Evolutionary conservation across 2,797 vertebrate genomes (phyloP), one percentile per base, ranked within the genome.

Genomic region (Chelon labrosus): DNA sequence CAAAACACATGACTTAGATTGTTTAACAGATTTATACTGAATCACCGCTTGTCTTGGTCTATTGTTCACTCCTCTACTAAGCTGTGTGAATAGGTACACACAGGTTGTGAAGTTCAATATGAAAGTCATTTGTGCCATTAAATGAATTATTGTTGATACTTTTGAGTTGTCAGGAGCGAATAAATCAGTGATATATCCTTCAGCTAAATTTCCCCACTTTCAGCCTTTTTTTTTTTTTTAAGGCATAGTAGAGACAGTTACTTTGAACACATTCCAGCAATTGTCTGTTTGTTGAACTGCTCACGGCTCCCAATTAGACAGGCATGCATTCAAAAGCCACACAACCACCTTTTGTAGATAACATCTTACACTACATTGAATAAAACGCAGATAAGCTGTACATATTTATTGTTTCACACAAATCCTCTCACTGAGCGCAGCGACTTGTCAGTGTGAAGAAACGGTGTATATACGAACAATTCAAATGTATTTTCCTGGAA

Each of bases 1-100:
- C 31, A 31, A 31, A 55, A 55, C 11, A 35, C 9, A 49, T 67
- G 27, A 54, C 50, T 52, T 52, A 31, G 51, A 55, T 55, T 35
- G 25, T 52, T 66, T 55, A 66, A 65, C 37, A 65, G 17, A 54
- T 42, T 65, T n/a, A 25, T n/a, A 39, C 38, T 14, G 14, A 27
- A 5, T 7, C 38, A 42, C 10, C 19, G 5, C 42, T 47, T n/a
- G 10, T n/a, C 20, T 42, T n/a, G 16, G 27, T 27, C 27, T 27
- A 27, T 27, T 5, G 5, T 27, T 27, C 2, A 31, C 31, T 31
- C 5, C 31, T 31, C 31, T 31, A 31, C 4, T 31, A 31, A 31
- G 31, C 31, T 31, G 7, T 31, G 7, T 1, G 5, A 35, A 8
- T 8, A 35, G 31, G 31, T 0, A 35, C 31, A 35, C 31, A 6